A percentile compares a stretch with the other conserved stretches of the same genome.
Evolutionary conservation across 2,888 invertebrate genomes (phyloP).

Genomic region (Ennomos erosarius): DNA sequence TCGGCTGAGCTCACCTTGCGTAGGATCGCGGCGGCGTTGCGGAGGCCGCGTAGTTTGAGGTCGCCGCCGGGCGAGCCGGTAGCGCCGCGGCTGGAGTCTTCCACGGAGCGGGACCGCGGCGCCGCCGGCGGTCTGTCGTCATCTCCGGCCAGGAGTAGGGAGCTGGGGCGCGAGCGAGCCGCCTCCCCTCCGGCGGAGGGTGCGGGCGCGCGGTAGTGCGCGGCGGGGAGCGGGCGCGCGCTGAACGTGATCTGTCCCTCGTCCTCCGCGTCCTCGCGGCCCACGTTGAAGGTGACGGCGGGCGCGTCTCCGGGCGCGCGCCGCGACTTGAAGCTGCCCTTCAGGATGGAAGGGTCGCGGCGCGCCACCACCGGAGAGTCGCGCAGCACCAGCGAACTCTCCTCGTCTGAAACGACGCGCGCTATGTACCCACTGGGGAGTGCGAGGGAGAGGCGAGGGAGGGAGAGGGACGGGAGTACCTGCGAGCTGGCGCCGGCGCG

Average conservation of each 20-base stretch:
- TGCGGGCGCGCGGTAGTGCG: conserved; percentile 40
- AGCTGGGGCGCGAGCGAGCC: conserved; percentile 61
- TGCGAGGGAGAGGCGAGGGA: conserved; percentile 29
- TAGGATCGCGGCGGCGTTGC: conserved; percentile 69
- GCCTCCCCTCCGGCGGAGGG: conserved; percentile 36
- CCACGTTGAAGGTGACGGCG: conserved; percentile 80
- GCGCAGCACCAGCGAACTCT: conserved; percentile 58
- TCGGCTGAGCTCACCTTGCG: conserved; percentile 75
- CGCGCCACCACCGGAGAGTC: conserved; percentile 49
- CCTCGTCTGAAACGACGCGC: conserved; percentile 72
- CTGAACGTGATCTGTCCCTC: conserved; percentile 79
- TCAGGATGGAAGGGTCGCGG: conserved; percentile 69
- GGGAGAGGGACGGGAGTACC: conserved; percentile 31
- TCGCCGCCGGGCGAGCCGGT: conserved; percentile 61
- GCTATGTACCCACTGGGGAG: conserved; percentile 33
- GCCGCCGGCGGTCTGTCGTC: conserved; percentile 43
- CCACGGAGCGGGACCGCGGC: conserved; percentile 72
- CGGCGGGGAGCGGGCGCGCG: conserved; percentile 54
- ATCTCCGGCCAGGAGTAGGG: conserved; percentile 60
- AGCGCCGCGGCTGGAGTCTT: conserved; percentile 64
- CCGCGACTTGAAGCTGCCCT: conserved; percentile 58
- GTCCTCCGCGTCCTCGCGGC: conserved; percentile 74
- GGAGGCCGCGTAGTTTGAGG: conserved; percentile 63
- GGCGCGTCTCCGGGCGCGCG: conserved; percentile 60
- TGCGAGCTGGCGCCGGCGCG: conserved; percentile 27